A percentile compares a stretch with the other conserved stretches of the same genome.
phyloP scores from a whole-genome alignment of 2,888 invertebrate genomes.

The Uloborus plumipes region DNA sequence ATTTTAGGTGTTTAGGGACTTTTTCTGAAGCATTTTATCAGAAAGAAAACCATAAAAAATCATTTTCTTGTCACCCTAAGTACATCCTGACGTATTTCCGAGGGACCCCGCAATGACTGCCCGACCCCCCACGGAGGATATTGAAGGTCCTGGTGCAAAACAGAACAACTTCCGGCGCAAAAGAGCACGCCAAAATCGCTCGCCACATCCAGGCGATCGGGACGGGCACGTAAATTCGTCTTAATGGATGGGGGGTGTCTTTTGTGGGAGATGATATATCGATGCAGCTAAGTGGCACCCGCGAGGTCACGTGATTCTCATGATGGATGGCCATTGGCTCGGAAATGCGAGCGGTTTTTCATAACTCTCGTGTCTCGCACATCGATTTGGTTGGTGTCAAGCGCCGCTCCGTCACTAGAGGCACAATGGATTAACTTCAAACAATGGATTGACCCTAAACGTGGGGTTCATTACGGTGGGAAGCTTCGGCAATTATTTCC shows the following conservation, averaged over 20 bases:
- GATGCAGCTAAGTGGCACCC: slow-evolving; percentile 14
- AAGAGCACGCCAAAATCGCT: slow-evolving; percentile 11
- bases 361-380: background rate
- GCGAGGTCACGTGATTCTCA: slow-evolving; percentile 33
- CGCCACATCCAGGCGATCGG: background rate
- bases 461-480: too few relatives aligned
- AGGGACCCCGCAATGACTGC: background rate
- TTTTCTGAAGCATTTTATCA: too few relatives aligned
- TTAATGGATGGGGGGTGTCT: slow-evolving; percentile 32
- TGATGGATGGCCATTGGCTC: slow-evolving; percentile 19
- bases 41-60: too few relatives aligned
- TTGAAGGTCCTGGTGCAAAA: slow-evolving; percentile 6
- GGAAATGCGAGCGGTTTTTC: slow-evolving; percentile 15
- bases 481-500: too few relatives aligned
- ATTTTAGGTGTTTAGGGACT: too few relatives aligned
- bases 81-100: too few relatives aligned
- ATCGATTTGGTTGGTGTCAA: slow-evolving; percentile 13
- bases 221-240: slow-evolving; percentile 31
- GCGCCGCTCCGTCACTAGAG: too few relatives aligned
- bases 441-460: too few relatives aligned
- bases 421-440: too few relatives aligned
- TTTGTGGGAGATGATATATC: slow-evolving; percentile 39
- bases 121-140: background rate
- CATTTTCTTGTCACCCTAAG: too few relatives aligned
- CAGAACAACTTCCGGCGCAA: slow-evolving; percentile 30